Conservation (phyloP, 2,113 vertebrate species). For the Danionella cerebrum region DNA sequence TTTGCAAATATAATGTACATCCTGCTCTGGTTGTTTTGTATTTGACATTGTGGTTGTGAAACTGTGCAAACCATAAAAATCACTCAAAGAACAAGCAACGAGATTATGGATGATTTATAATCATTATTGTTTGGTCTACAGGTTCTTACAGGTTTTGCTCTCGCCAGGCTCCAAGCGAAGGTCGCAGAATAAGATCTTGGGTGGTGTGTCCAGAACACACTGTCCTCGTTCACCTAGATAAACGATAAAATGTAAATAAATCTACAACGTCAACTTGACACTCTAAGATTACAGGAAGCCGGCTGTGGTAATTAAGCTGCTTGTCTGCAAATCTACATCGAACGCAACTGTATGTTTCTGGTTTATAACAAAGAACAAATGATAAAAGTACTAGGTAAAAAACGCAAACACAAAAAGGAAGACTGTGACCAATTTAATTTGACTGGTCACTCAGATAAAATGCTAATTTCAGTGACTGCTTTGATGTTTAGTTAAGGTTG, state of each 20-base stretch:
- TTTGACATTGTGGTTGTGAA: background rate
- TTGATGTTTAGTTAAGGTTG: too few species aligned
- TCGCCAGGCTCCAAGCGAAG: slow-evolving; percentile 90
- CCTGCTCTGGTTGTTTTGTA: too few species aligned
- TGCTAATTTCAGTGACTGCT: background rate
- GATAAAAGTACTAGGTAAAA: background rate
- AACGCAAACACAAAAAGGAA: background rate
- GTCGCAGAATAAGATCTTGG: slow-evolving; percentile 97
- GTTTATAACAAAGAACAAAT: background rate
- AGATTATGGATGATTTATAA: too few species aligned
- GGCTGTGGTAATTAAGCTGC: background rate
- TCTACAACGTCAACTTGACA: too few species aligned
- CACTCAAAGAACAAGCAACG: too few species aligned
- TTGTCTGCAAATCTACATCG: slow-evolving; percentile 25
- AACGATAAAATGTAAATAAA: slow-evolving; percentile 1
- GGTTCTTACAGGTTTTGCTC: slow-evolving; percentile 77
- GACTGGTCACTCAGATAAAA: background rate
- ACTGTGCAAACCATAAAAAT: background rate
- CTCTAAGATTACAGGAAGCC: background rate
- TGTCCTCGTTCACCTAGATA: slow-evolving; percentile 87
- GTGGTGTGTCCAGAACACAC: slow-evolving; percentile 93
- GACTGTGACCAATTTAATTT: background rate
- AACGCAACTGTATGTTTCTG: background rate
- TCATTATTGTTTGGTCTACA: background rate
- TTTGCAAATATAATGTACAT: too few species aligned